Evolutionary conservation across 2,888 invertebrate genomes (phyloP).

Genomic region (Ptilodon capucinus): DNA sequence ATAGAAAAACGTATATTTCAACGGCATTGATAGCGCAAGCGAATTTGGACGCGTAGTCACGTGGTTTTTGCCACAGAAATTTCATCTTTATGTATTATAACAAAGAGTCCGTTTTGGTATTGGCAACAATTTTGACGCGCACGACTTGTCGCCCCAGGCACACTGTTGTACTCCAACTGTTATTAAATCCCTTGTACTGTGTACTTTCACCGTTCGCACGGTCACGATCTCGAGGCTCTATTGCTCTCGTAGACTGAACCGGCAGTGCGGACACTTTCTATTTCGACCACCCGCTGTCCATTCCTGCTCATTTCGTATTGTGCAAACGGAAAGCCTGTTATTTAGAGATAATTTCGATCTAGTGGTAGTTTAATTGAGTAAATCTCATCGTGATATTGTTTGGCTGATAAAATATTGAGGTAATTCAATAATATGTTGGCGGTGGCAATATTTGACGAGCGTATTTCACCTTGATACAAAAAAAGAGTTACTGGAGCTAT

Average conservation of each 20-base stretch:
- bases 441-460: neutral
- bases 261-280: slow-evolving; percentile 57
- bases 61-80: no score
- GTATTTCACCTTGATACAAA: neutral
- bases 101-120: no score
- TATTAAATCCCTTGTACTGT: slow-evolving; percentile 42
- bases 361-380: neutral
- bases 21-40: no score
- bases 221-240: slow-evolving; percentile 49
- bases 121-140: no score
- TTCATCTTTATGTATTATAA: no score
- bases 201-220: slow-evolving; percentile 68
- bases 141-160: no score
- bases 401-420: neutral
- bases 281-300: slow-evolving; percentile 41
- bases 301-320: slow-evolving; percentile 27
- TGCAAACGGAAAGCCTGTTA: neutral
- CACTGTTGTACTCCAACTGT: slow-evolving; percentile 4
- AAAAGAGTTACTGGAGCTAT: neutral
- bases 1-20: no score
- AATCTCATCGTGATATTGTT: neutral
- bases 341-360: no score
- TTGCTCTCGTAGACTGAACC: slow-evolving; percentile 29
- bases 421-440: neutral
- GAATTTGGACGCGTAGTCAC: no score